Evolutionary conservation across 2,113 vertebrate genomes (phyloP).

Genomic region (Percina caprodes): DNA sequence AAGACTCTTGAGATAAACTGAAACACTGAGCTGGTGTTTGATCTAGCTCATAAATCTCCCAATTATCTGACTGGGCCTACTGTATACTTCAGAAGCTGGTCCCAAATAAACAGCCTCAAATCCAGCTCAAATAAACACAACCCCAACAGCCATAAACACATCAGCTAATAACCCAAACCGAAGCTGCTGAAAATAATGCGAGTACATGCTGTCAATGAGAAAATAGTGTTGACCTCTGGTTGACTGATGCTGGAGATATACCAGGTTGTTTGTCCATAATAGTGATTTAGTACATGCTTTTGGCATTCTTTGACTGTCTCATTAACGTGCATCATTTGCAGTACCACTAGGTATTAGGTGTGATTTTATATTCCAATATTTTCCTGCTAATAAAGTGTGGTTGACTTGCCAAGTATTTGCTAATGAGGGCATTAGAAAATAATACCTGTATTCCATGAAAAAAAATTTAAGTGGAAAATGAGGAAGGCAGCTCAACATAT

Average conservation of each 20-base stretch:
- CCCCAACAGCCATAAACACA: conserved; percentile 59
- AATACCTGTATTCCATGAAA: background rate
- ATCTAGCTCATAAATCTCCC: conserved; percentile 45
- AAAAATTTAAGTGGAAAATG: conserved; percentile 15
- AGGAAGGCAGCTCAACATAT: conserved; percentile 21
- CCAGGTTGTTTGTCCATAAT: conserved; percentile 4
- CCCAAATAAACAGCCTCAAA: conserved; percentile 61
- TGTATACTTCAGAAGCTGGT: conserved; percentile 18
- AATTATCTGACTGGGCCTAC: conserved; percentile 41
- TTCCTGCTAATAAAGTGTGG: background rate
- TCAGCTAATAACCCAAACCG: conserved; percentile 40
- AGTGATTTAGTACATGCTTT: background rate
- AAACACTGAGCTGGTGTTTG: conserved; percentile 30
- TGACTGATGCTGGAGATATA: background rate
- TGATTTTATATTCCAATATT: conserved; percentile 13
- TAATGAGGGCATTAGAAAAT: conserved; percentile 21
- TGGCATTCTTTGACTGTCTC: background rate
- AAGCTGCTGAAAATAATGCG: conserved; percentile 28
- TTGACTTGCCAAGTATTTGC: conserved; percentile 30
- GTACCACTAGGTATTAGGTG: background rate
- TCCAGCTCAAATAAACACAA: conserved; percentile 58
- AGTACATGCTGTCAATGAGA: conserved; percentile 15
- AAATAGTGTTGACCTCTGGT: conserved; percentile 10
- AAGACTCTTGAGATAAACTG: conserved; percentile 25
- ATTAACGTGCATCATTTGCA: background rate